These are phyloP conservation scores for Hipposideros larvatus DNA, from an alignment of 2,797 vertebrate species.

Conservation along the genomic window DNA sequence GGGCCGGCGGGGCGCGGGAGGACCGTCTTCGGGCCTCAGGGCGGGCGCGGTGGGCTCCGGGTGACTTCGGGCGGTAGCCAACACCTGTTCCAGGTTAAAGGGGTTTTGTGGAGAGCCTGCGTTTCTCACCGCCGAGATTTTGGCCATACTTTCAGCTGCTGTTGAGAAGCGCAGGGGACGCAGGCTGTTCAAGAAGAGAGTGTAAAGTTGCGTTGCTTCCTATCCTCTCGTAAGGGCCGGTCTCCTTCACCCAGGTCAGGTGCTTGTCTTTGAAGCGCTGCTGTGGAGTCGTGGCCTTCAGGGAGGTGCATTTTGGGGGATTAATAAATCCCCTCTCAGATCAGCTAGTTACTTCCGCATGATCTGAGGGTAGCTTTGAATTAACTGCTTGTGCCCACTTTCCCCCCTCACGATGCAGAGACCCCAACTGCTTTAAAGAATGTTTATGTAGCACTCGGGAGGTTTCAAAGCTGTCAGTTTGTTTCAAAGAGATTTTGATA, in stretches of 20 bases:
- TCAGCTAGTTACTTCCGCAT: neutral
- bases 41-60: neutral
- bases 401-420: neutral
- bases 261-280: neutral
- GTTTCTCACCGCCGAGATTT: neutral
- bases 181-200: neutral
- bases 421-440: neutral
- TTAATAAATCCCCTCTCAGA: neutral
- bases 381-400: neutral
- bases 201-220: neutral
- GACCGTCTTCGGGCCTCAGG: rapidly evolving
- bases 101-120: neutral
- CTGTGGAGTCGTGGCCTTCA: neutral
- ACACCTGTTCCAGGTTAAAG: rapidly evolving
- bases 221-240: rapidly evolving
- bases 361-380: neutral
- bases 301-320: neutral
- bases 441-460: neutral
- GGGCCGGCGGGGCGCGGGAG: rapidly evolving
- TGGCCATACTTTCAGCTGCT: neutral
- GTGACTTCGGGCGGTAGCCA: neutral
- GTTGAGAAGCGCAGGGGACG: neutral
- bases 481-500: neutral
- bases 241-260: neutral
- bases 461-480: neutral